Base-by-base conservation (phyloP, 1,140 invertebrate genomes). In the Theocolax elegans region DNA sequence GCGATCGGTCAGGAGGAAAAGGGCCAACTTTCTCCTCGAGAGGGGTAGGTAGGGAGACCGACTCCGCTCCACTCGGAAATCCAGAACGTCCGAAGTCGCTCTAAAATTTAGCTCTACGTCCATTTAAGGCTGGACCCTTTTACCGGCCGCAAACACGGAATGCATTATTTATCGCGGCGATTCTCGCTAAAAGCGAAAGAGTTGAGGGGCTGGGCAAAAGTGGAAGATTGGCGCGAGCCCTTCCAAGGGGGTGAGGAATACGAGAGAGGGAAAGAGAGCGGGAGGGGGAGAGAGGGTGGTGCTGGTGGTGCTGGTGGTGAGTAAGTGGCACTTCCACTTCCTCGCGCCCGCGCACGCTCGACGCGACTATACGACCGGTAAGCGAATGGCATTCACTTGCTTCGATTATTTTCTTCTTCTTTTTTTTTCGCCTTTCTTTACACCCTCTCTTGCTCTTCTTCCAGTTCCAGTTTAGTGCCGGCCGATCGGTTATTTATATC, bases 81-180 rank as follows among this genome's bases (percentile, higher is more conserved):
- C n/a, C n/a, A n/a, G n/a, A n/a, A n/a, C n/a, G n/a, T 10, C 40
- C n/a, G 6, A 75, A 74, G 72, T 79, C 76, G 76, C 70, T 76
- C 71, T 74, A 75, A 78, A 79, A 79, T 80, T 77, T 77, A 79
- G 67, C 74, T 72, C 31, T 21, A 13, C 59, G 70, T 72, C 63
- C 58, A 49, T 67, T 69, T 63, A 69, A 69, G 54, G 62, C 8
- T 9, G 54, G 60, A 63, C 27, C 79, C 80, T 80, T 81, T 80
- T 81, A 80, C 77, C 75, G 79, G 72, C 73, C 74, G 76, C 80
- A 80, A 81, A 80, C 78, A 81, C 72, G 72, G 77, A 78, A 81
- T 81, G 76, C 80, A 81, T 81, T 81, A 81, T 81, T 81, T 81
- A 81, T 80, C 73, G 75, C 63, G 73, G 70, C 72, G 77, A 77